Base-by-base conservation (phyloP, 2,797 vertebrate genomes). In the Crenichthys baileyi region DNA sequence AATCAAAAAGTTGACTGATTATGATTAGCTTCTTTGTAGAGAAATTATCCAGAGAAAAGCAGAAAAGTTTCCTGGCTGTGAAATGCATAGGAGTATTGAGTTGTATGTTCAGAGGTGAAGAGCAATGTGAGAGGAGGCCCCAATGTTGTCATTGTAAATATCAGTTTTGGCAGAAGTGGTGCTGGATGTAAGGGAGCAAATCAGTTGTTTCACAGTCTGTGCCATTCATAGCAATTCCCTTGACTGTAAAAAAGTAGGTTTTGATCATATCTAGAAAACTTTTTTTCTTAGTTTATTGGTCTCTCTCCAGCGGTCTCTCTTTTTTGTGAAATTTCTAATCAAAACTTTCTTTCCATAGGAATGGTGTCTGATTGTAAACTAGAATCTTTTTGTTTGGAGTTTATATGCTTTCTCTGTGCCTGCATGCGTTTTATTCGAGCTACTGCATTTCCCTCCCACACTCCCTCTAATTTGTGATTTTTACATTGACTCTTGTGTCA, bases 391-490 rank as follows among this genome's bases (percentile, higher is more conserved):
- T 71, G 15, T 74, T 61, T 48, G 56, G 56, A 74, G 39, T 48
- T 61, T 60, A 1, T 44, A 20, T 74, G 18, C 26, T 29, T n/a
- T 60, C 39, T 74, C 39, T 74, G 16, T 20, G n/a, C 16, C 73
- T 44, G 51, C 7, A 18, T 74, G 73, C n/a, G 55, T 60, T 41
- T 74, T 61, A 68, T 20, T 74, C 44, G 20, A 36, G 5, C 16
- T 53, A 9, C 50, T 72, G 31, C 50, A 36, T 20, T 72, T 55
- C n/a, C 48, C 72, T 73, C 55, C 55, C 36, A 73, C 71, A 39
- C 31, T 24, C 5, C 51, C 31, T 31, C 31, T 73, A 73, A 73
- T 60, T 73, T 36, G 55, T 46, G n/a, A 73, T 58, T 58, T 72
- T 73, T 73, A 15, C 39, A 8, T 73, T n/a, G 36, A 60, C 72